phyloP scores from a whole-genome alignment of 2,888 invertebrate genomes.

The Carterocephalus palaemon region DNA sequence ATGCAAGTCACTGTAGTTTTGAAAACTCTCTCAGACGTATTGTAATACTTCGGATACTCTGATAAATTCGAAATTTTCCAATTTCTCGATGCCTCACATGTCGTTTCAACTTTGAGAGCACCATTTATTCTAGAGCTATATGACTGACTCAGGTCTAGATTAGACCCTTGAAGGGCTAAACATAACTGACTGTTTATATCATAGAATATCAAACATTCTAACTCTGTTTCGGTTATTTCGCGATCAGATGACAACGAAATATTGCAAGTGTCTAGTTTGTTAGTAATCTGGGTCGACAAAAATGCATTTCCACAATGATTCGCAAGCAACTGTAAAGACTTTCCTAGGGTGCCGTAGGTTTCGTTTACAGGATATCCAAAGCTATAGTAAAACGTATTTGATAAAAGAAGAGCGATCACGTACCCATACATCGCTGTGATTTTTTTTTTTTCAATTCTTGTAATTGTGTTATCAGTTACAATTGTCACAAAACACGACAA shows the following conservation, averaged over 20 bases:
- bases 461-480: too few relatives aligned
- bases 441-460: not conserved
- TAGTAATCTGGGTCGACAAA: constrained; percentile 45
- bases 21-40: constrained; percentile 41
- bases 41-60: constrained; percentile 40
- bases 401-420: constrained; percentile 48
- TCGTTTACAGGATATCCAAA: constrained; percentile 47
- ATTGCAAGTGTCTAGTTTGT: constrained; percentile 45
- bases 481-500: too few relatives aligned
- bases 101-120: constrained; percentile 42
- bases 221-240: constrained; percentile 37
- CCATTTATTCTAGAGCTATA: constrained; percentile 40
- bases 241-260: constrained; percentile 37
- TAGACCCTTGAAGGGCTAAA: constrained; percentile 37
- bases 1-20: constrained; percentile 43
- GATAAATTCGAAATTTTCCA: constrained; percentile 50
- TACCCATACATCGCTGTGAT: constrained; percentile 48
- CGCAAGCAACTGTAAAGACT: constrained; percentile 40
- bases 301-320: constrained; percentile 50
- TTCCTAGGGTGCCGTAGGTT: constrained; percentile 26
- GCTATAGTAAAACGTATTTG: constrained; percentile 49
- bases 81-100: constrained; percentile 47
- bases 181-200: constrained; percentile 64
- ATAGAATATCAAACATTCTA: constrained; percentile 62
- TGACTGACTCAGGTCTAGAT: constrained; percentile 41